These are phyloP conservation scores for Kryphioiulus occultus DNA, from an alignment of 2,888 invertebrate genomes.

Conservation along the genomic window DNA sequence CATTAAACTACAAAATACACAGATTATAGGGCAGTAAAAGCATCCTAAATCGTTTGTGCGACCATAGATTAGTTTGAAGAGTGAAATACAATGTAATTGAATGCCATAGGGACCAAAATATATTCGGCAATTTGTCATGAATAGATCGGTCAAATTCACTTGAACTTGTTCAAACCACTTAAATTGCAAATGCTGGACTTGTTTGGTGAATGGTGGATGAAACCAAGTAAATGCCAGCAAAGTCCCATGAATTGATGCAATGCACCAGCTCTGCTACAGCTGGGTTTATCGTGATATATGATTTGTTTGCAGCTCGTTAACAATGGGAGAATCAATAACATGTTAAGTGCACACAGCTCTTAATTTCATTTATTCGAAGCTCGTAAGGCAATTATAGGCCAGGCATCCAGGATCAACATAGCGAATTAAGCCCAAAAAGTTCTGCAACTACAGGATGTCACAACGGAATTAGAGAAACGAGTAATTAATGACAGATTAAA, in stretches of 20 bases:
- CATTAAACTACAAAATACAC: neutral
- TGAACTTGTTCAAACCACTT: too few relatives aligned
- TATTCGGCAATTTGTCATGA: neutral
- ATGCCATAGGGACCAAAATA: neutral
- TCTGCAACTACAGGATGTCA: neutral
- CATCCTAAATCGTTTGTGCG: neutral
- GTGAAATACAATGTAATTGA: neutral
- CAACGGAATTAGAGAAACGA: neutral
- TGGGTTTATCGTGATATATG: neutral
- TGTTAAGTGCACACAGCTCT: neutral
- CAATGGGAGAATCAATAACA: neutral
- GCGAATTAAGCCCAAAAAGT: neutral
- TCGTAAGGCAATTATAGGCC: neutral
- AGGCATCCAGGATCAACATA: neutral
- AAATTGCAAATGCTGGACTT: too few relatives aligned
- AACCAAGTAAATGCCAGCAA: neutral
- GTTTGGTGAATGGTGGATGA: neutral
- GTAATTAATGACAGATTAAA: neutral
- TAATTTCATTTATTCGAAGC: neutral
- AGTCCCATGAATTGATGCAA: neutral
- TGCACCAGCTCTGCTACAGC: neutral
- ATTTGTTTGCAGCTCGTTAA: conserved; percentile 18
- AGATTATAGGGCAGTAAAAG: neutral
- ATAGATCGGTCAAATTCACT: neutral
- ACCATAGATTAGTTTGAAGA: neutral